Conservation (phyloP, 2,113 vertebrate genomes). For the Leucosticte australis region DNA sequence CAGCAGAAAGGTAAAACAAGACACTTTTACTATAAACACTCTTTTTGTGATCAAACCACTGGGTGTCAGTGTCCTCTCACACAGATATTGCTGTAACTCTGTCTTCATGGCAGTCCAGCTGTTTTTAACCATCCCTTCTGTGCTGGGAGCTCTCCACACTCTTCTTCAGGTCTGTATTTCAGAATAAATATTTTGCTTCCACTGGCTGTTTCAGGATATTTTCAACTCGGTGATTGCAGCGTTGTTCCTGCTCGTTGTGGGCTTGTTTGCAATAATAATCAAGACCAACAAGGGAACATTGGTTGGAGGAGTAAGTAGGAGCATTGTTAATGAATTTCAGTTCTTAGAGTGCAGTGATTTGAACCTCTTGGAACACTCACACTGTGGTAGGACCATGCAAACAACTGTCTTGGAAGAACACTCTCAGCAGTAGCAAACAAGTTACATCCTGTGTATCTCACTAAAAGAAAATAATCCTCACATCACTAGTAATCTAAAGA, state of each 20-base stretch:
- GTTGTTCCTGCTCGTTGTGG: conserved; percentile 73
- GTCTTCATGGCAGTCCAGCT: background rate
- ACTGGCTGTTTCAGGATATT: conserved; percentile 77
- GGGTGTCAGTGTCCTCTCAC: background rate
- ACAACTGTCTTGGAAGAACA: background rate
- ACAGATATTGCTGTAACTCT: background rate
- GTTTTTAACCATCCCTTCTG: accelerated
- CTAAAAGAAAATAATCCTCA: background rate
- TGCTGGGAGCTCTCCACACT: background rate
- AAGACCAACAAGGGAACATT: conserved; percentile 56
- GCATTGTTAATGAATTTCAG: background rate
- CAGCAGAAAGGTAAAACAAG: background rate
- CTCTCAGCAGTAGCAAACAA: background rate
- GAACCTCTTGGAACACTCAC: background rate
- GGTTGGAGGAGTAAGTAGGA: conserved; percentile 84
- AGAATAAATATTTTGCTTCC: background rate
- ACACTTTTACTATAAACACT: background rate
- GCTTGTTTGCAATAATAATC: conserved; percentile 71
- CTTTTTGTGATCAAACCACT: background rate
- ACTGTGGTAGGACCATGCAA: background rate
- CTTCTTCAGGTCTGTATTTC: background rate
- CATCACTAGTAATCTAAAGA: background rate
- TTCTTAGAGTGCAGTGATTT: background rate
- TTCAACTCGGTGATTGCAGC: conserved; percentile 80
- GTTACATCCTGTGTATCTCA: background rate